phyloP scores from a whole-genome alignment of 1,140 invertebrate genomes.

The Anastatus disparis region DNA sequence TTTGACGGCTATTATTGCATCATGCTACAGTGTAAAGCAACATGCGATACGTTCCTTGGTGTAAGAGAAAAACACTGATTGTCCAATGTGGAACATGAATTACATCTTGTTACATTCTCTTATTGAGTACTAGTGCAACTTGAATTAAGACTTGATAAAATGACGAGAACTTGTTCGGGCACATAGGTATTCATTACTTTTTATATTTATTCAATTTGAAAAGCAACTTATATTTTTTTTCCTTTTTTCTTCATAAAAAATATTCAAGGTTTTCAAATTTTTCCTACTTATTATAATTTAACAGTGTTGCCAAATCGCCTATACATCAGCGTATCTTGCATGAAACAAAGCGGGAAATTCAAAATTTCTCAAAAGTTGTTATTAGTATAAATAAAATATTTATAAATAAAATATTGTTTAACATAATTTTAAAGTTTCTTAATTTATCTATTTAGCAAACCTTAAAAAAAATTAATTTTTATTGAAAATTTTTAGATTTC shows the following conservation, averaged over 20 bases:
- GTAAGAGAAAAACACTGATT: conserved; percentile 12
- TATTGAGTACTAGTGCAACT: background rate
- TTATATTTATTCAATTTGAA: background rate
- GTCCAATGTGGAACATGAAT: background rate
- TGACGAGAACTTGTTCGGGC: background rate
- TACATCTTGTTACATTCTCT: conserved; percentile 16
- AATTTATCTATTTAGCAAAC: too few relatives aligned
- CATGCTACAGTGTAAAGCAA: background rate
- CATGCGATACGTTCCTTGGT: background rate
- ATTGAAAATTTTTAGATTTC: too few relatives aligned
- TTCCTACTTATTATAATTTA: background rate
- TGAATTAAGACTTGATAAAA: too few relatives aligned
- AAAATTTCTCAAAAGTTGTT: conserved; percentile 1
- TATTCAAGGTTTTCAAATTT: conserved; percentile 9
- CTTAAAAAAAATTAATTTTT: too few relatives aligned
- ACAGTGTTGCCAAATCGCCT: conserved; percentile 9
- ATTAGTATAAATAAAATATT: conserved; percentile 12
- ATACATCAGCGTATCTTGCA: background rate
- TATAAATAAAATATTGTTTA: conserved; percentile 18
- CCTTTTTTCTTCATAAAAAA: background rate
- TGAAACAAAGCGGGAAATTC: background rate
- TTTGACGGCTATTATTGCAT: conserved; percentile 6
- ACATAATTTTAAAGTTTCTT: too few relatives aligned
- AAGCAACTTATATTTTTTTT: background rate
- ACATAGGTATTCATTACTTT: background rate